These are phyloP conservation scores for Apodemus sylvaticus DNA, from an alignment of 2,113 vertebrate species.

Conservation along the genomic window DNA sequence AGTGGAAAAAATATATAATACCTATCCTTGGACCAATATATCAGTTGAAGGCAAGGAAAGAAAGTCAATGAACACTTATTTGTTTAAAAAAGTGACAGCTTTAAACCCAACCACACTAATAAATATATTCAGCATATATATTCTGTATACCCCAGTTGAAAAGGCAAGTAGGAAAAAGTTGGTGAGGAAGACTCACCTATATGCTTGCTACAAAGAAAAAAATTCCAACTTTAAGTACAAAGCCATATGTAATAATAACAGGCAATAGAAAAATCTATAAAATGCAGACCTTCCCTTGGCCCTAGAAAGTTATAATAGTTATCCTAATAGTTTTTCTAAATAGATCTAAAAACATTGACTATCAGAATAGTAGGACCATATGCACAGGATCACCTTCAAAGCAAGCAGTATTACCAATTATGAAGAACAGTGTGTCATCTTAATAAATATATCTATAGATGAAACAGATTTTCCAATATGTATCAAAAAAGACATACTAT, in stretches of 20 bases:
- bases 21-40: neutral
- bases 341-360: neutral
- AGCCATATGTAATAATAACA: neutral
- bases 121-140: neutral
- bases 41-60: neutral
- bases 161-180: neutral
- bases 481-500: neutral
- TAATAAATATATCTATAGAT: neutral
- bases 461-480: neutral
- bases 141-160: neutral
- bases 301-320: neutral
- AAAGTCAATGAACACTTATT: neutral
- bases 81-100: neutral
- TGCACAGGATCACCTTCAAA: neutral
- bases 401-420: neutral
- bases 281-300: neutral
- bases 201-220: neutral
- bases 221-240: conserved; percentile 1
- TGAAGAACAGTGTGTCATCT: neutral
- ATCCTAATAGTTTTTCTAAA: neutral
- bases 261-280: neutral
- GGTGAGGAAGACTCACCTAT: neutral
- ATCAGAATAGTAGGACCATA: neutral
- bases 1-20: neutral
- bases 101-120: neutral